Base-by-base conservation (phyloP, 1,140 invertebrate genomes). In the Lepidurus packardi region DNA sequence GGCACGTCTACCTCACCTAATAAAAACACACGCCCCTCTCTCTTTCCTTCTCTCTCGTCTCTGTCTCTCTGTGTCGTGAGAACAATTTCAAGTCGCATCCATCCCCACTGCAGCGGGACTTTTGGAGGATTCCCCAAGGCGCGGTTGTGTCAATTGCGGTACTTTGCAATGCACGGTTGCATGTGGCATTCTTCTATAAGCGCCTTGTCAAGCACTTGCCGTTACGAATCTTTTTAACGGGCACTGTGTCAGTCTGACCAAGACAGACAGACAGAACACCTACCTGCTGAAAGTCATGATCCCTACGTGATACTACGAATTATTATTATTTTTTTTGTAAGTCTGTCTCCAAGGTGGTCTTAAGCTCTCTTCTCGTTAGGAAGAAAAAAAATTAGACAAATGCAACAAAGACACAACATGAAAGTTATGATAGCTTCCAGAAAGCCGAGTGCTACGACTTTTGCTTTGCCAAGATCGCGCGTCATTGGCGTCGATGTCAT, bases 131-230 rank as follows among this genome's bases (percentile, higher is more conserved):
- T 65, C 53, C 53, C 53, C 53, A 65, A 65, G 53, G 53, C 53
- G 53, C 53, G 53, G 53, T 65, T 65, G 13, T 21, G 53, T 65
- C 53, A 65, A 65, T 65, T 65, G 53, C 53, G 53, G 53, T 65
- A 65, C 53, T 65, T 65, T 16, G 53, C 53, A 65, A 65, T 65
- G 53, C 53, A 65, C 53, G 53, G 53, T 65, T 65, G 53, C 53
- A 65, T 65, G 53, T 21, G 21, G 16, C 10, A 11, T 65, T 9
- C 21, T 65, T 65, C 21, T 65, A n/a, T 13, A 65, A 65, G 53
- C 53, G 53, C 47, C 16, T 16, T 47, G 45, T 47, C 45, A 47
- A 16, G 9, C 45, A 47, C 45, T 65, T 65, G 53, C 53, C 53
- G 53, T 65, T 65, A 65, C 10, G 53, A 65, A 65, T 65, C 53